These are phyloP conservation scores for Spodoptera exigua DNA, from an alignment of 2,888 invertebrate species.

Conservation along the genomic window DNA sequence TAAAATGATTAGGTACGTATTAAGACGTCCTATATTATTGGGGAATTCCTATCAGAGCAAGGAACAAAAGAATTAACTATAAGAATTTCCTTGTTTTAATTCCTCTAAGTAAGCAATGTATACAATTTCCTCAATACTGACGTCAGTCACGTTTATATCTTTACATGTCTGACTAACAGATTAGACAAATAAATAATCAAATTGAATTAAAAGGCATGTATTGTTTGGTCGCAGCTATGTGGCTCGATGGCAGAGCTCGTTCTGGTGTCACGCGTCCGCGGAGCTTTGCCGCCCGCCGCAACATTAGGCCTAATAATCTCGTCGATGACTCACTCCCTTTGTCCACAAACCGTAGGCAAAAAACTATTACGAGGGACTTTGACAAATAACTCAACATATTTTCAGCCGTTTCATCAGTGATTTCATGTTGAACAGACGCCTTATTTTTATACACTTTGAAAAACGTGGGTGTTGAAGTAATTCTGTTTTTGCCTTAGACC, in stretches of 20 bases:
- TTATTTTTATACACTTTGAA: slow-evolving; percentile 65
- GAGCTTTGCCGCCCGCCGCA: slow-evolving; percentile 55
- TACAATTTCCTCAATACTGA: slow-evolving; percentile 60
- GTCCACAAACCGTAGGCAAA: slow-evolving; percentile 68
- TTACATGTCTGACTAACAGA: slow-evolving; percentile 62
- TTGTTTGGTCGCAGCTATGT: slow-evolving; percentile 23
- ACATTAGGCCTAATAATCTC: slow-evolving; percentile 79
- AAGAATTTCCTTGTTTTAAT: slow-evolving; percentile 44
- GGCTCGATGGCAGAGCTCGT: slow-evolving; percentile 11
- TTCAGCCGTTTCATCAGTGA: slow-evolving; percentile 61
- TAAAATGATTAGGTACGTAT: neutral
- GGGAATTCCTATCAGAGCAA: slow-evolving; percentile 33
- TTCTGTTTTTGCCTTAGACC: slow-evolving; percentile 60
- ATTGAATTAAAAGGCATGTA: slow-evolving; percentile 53
- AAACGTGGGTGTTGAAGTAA: slow-evolving; percentile 64
- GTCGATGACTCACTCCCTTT: slow-evolving; percentile 82
- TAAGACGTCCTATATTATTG: slow-evolving; percentile 16
- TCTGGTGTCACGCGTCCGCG: slow-evolving; percentile 40
- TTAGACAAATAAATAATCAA: slow-evolving; percentile 72
- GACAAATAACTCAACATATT: slow-evolving; percentile 63
- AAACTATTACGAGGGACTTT: slow-evolving; percentile 59
- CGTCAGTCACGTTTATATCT: slow-evolving; percentile 62
- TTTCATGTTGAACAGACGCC: slow-evolving; percentile 52
- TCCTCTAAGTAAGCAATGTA: slow-evolving; percentile 39
- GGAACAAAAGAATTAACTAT: slow-evolving; percentile 27